phyloP scores from a whole-genome alignment of 2,113 vertebrate genomes.

The cattle (Bos taurus) region ARS-UCD2.0 NC_037331.1:35400001-35400500 shows the following conservation, averaged over 20 bases:
- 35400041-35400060: background rate
- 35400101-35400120: background rate
- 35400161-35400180: background rate
- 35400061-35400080: background rate
- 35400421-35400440: background rate
- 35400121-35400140: background rate
- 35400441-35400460: background rate
- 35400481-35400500: conserved; percentile 27
- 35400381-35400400: background rate
- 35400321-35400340: background rate
- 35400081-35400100: background rate
- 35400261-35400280: background rate
- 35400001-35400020: background rate
- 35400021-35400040: background rate
- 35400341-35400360: background rate
- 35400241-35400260: background rate
- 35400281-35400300: background rate
- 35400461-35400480: background rate
- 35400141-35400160: background rate
- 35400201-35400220: background rate
- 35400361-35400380: background rate
- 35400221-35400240: background rate
- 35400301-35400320: background rate
- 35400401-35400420: background rate
- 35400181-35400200: background rate